Evolutionary conservation across 53 echinoderm and acorn worm genomes (phyloP), one percentile per base, ranked within the genome.

Genomic region (Stichopus horrens): DNA sequence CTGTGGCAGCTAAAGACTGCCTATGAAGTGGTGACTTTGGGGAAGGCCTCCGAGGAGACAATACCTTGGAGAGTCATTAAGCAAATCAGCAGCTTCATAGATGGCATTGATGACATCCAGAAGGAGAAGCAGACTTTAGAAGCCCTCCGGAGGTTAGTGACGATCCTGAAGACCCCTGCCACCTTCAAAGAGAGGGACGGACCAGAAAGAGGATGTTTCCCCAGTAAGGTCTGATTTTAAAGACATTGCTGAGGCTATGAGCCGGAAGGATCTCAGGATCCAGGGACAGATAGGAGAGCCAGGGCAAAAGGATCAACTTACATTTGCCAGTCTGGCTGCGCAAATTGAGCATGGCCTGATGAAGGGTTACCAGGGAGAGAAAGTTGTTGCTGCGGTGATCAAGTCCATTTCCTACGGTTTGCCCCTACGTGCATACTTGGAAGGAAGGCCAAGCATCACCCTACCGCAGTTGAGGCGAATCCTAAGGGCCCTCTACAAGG

Each of bases 281-380:
- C 80, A 82, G 21, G 91, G 91, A 13, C 90, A 94, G 68, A 60
- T 92, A 67, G 92, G 91, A 0, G 87, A 92, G 75, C 90, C 88
- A 5, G 90, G 87, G 3, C 92, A 94, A 67, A 86, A 75, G 22
- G 91, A 94, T 22, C 60, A 84, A 58, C 52, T 92, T n/a, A 75
- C 77, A 6, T 91, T 82, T 73, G 55, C 76, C n/a, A 87, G 87
- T 77, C 83, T 92, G 22, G 74, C 78, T n/a, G 73, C 74, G 1
- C 90, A 90, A 23, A 92, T 90, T 16, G 90, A 90, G 10, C 21
- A 79, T 59, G 90, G 90, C 4, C 67, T 89, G 9, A 51, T 67
- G 13, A 89, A 90, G 55, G 51, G 66, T 0, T 89, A 90, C 76
- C 23, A n/a, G 5, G 90, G 88, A 54, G 73, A 52, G 7, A 88